Evolutionary conservation across 1,140 invertebrate genomes (phyloP).

Genomic region (Anoplophora glabripennis): DNA sequence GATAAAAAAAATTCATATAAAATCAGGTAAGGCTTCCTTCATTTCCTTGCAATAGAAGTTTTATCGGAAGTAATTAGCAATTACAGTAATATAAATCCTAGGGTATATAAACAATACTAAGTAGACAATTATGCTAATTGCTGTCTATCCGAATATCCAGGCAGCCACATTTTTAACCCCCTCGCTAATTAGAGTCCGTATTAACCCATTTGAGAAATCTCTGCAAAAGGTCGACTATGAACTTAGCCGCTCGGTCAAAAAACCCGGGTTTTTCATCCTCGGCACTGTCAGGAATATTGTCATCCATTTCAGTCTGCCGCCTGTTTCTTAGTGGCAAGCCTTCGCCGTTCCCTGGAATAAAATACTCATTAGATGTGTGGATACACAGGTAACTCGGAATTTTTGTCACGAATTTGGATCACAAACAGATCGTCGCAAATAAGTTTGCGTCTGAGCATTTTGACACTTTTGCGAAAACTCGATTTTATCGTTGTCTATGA

Average conservation of each 20-base stretch:
- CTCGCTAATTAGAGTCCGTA: constrained; percentile 37
- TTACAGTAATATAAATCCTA: background rate
- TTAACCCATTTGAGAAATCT: constrained; percentile 49
- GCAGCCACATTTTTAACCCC: constrained; percentile 20
- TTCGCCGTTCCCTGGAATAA: no score
- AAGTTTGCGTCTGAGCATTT: no score
- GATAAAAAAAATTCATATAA: background rate
- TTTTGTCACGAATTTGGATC: no score
- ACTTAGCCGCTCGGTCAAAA: constrained; percentile 47
- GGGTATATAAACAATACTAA: no score
- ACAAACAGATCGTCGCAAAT: no score
- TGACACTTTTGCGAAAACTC: no score
- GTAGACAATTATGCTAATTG: no score
- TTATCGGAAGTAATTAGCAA: no score
- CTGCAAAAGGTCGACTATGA: constrained; percentile 46
- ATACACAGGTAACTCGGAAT: no score
- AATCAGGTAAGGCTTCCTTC: background rate
- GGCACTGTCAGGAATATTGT: constrained; percentile 24
- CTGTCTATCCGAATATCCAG: constrained; percentile 31
- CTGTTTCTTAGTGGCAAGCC: constrained; percentile 16
- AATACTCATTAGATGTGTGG: no score
- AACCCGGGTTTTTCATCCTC: constrained; percentile 41
- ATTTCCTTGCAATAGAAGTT: no score
- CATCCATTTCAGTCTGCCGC: constrained; percentile 32
- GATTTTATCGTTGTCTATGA: no score